Evolutionary conservation across 1,140 invertebrate genomes (phyloP).

Genomic region (Zaprionus gabonicus): DNA sequence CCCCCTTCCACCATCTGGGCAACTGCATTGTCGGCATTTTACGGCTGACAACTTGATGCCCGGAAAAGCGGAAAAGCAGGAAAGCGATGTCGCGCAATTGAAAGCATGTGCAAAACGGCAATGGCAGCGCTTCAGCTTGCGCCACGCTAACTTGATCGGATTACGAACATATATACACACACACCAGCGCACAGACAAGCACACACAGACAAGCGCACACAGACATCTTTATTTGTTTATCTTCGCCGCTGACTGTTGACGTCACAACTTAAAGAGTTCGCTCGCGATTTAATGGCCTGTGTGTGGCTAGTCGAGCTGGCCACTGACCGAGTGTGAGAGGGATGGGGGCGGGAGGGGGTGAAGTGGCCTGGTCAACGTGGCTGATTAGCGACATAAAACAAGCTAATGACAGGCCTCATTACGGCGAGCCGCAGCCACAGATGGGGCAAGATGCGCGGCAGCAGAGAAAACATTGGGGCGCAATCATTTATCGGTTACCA

Average conservation of each 20-base stretch:
- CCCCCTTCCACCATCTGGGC: background rate
- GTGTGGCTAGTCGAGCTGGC: background rate
- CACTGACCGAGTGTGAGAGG: background rate
- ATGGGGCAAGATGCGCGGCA: constrained; percentile 10
- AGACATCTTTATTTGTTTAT: background rate
- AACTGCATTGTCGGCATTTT: constrained; percentile 25
- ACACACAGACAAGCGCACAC: background rate
- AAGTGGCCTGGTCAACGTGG: constrained; percentile 39
- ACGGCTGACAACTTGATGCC: constrained; percentile 36
- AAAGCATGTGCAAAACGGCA: constrained; percentile 29
- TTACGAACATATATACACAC: constrained; percentile 11
- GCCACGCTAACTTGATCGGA: constrained; percentile 11
- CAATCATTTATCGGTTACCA: constrained; percentile 48
- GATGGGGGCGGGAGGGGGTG: rapidly evolving
- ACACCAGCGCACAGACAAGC: too few relatives aligned
- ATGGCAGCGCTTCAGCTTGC: constrained; percentile 16
- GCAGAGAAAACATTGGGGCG: constrained; percentile 10
- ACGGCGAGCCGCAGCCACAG: constrained; percentile 31
- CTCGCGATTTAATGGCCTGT: background rate
- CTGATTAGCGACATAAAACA: constrained; percentile 77
- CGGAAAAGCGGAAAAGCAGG: constrained; percentile 13
- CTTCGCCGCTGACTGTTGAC: background rate
- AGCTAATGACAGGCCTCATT: constrained; percentile 77
- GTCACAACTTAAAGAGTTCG: background rate
- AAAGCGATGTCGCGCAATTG: constrained; percentile 11